These are phyloP conservation scores for Tetanocera ferruginea DNA, from an alignment of 2,888 invertebrate species.

Conservation along the genomic window DNA sequence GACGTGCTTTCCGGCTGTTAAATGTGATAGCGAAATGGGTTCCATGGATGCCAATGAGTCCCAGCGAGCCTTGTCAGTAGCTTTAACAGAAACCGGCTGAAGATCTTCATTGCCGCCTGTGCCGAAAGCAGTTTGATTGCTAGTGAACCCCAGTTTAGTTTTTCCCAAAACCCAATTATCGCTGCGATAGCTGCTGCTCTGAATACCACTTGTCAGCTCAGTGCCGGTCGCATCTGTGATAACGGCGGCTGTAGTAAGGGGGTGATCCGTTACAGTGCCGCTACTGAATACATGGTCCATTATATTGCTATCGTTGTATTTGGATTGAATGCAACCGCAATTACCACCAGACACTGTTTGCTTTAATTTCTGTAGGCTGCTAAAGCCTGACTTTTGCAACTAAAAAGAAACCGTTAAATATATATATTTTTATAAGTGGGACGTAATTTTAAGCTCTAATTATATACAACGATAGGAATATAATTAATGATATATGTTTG, in stretches of 20 bases:
- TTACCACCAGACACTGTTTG: slow-evolving; percentile 77
- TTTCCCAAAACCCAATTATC: slow-evolving; percentile 84
- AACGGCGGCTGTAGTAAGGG: not conserved
- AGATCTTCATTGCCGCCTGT: not conserved
- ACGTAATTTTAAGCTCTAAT: not conserved
- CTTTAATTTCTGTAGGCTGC: slow-evolving; percentile 79
- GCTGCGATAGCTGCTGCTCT: slow-evolving; percentile 48
- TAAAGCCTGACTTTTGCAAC: slow-evolving; percentile 72
- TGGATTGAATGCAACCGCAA: slow-evolving; percentile 36
- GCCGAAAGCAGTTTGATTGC: slow-evolving; percentile 52
- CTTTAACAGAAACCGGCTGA: not conserved
- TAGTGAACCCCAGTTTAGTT: slow-evolving; percentile 36
- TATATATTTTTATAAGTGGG: not conserved
- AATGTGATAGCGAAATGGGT: slow-evolving; percentile 71
- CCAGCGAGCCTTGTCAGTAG: not conserved
- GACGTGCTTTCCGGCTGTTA: slow-evolving; percentile 79
- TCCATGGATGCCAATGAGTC: slow-evolving; percentile 54
- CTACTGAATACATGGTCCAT: not conserved
- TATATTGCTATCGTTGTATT: slow-evolving; percentile 47
- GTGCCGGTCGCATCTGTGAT: not conserved
- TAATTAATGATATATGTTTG: too few species aligned
- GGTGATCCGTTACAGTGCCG: not conserved
- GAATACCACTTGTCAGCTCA: not conserved
- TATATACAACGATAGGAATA: not conserved
- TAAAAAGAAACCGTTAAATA: not conserved